Percentiles rank a stretch among this genome's conserved stretches.
phyloP scores from a whole-genome alignment of 2,888 invertebrate species.

The Eilema sororculum region DNA sequence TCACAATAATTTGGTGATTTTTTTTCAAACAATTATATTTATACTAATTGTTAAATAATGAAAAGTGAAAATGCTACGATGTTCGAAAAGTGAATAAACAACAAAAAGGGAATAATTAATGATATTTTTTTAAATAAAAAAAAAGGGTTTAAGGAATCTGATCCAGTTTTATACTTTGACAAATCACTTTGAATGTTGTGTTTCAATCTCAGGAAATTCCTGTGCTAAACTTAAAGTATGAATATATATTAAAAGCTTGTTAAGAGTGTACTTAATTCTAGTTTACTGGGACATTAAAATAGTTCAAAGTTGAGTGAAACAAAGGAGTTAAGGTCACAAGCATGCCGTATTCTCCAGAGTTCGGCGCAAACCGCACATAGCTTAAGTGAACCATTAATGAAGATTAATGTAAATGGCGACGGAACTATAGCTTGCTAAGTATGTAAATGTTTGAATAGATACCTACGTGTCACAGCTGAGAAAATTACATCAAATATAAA shows the following conservation, averaged over 20 bases:
- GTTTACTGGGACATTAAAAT: slow-evolving; percentile 64
- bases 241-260: slow-evolving; percentile 44
- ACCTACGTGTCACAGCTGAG: slow-evolving; percentile 36
- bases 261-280: slow-evolving; percentile 48
- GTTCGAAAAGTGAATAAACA: neutral
- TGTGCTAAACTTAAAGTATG: slow-evolving; percentile 22
- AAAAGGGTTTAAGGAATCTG: neutral
- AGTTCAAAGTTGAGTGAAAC: slow-evolving; percentile 57
- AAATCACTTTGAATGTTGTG: slow-evolving; percentile 11
- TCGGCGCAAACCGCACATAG: slow-evolving; percentile 73
- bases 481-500: slow-evolving; percentile 48
- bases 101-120: neutral
- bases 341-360: slow-evolving; percentile 63
- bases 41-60: slow-evolving; percentile 36
- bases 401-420: slow-evolving; percentile 79
- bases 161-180: neutral
- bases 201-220: neutral
- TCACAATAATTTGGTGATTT: slow-evolving; percentile 37
- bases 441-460: slow-evolving; percentile 46
- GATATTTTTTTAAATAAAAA: neutral
- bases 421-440: slow-evolving; percentile 58
- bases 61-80: slow-evolving; percentile 10
- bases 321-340: slow-evolving; percentile 59
- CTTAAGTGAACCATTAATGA: slow-evolving; percentile 80
- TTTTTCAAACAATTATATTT: slow-evolving; percentile 36